Evolutionary conservation across 2,888 invertebrate species (phyloP).

Genomic region (Biston betularia): DNA sequence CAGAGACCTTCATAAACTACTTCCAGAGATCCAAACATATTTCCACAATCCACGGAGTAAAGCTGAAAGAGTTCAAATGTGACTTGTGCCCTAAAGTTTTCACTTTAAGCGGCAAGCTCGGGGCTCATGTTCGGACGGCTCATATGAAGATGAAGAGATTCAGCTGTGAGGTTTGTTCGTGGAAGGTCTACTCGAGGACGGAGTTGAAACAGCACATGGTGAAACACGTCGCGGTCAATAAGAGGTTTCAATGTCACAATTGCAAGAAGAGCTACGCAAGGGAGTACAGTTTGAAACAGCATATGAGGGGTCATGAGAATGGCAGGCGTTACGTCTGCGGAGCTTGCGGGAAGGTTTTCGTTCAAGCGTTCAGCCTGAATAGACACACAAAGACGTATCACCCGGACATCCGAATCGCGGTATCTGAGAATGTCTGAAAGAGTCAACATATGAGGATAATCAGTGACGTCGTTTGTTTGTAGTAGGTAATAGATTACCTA

Average conservation of each 20-base stretch:
- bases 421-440: slow-evolving; percentile 2
- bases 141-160: slow-evolving; percentile 79
- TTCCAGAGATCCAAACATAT: slow-evolving; percentile 79
- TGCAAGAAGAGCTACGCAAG: slow-evolving; percentile 83
- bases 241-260: slow-evolving; percentile 77
- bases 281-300: slow-evolving; percentile 75
- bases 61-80: slow-evolving; percentile 77
- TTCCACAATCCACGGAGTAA: slow-evolving; percentile 67
- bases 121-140: slow-evolving; percentile 69
- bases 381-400: slow-evolving; percentile 75
- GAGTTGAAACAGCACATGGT: slow-evolving; percentile 85
- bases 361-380: slow-evolving; percentile 76
- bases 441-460: not conserved
- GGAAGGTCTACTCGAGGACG: slow-evolving; percentile 83
- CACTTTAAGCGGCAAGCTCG: slow-evolving; percentile 70
- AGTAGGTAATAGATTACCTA: too few relatives aligned
- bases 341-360: slow-evolving; percentile 70
- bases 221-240: slow-evolving; percentile 78
- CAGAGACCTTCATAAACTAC: slow-evolving; percentile 75
- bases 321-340: slow-evolving; percentile 73
- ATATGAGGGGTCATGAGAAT: slow-evolving; percentile 77
- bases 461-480: not conserved
- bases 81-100: slow-evolving; percentile 74
- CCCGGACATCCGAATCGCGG: slow-evolving; percentile 45
- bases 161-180: slow-evolving; percentile 80